Percentiles rank a stretch among this genome's conserved stretches.
These are phyloP conservation scores for Darevskia nairensis DNA, from an alignment of 2,797 vertebrate genomes.

Conservation along the genomic window DNA sequence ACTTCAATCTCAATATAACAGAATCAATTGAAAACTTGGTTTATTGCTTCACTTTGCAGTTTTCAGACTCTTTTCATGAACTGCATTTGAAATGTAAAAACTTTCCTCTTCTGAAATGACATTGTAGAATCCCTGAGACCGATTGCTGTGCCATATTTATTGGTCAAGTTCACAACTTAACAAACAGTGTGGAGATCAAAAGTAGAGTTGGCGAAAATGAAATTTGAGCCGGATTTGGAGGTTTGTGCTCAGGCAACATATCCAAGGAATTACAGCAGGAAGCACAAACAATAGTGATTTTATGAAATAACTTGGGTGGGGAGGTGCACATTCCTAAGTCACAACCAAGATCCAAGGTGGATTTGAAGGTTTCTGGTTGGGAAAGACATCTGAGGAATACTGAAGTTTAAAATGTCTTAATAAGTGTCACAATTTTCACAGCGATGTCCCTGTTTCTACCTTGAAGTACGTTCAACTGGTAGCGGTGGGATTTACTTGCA, in stretches of 20 bases:
- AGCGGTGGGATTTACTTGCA: too few relatives aligned
- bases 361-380: too few relatives aligned
- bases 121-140: background rate
- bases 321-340: too few relatives aligned
- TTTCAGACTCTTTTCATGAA: background rate
- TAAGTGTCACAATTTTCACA: too few relatives aligned
- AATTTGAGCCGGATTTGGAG: background rate
- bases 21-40: background rate
- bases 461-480: too few relatives aligned
- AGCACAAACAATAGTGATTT: background rate
- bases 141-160: background rate
- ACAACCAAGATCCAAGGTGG: background rate
- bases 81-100: conserved; percentile 1
- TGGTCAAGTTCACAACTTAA: background rate
- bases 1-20: background rate
- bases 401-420: too few relatives aligned
- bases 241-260: background rate
- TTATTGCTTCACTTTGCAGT: background rate
- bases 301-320: background rate
- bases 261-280: background rate
- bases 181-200: background rate
- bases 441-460: too few relatives aligned
- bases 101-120: background rate
- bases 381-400: too few relatives aligned
- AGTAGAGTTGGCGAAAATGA: background rate